Percentiles rank a stretch among this genome's conserved stretches.
These are phyloP conservation scores for Scalopus aquaticus DNA, from an alignment of 2,113 vertebrate species.

Conservation along the genomic window DNA sequence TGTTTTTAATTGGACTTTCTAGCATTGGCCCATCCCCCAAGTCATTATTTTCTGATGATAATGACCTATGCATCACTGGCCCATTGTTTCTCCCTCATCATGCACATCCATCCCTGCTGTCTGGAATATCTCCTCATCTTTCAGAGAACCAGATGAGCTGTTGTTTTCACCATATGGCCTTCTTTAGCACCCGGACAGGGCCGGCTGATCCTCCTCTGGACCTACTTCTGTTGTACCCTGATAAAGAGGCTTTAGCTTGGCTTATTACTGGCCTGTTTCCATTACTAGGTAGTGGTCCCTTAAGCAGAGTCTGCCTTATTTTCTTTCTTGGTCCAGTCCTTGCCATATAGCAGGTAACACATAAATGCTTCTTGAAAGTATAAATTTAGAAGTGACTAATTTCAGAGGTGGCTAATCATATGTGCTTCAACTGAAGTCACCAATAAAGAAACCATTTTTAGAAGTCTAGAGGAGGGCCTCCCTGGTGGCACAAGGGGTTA, in stretches of 20 bases:
- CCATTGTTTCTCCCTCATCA: background rate
- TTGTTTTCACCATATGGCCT: background rate
- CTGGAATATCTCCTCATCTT: background rate
- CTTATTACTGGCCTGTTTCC: background rate
- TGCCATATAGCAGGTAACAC: background rate
- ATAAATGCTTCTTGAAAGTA: background rate
- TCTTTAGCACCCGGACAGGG: background rate
- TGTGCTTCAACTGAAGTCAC: background rate
- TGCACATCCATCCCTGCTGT: background rate
- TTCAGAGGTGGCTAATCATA: background rate
- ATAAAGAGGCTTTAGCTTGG: background rate
- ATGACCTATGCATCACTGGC: background rate
- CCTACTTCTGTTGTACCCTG: background rate
- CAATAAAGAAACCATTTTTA: background rate
- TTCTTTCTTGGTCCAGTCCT: background rate
- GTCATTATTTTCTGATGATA: background rate
- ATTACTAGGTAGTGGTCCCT: background rate
- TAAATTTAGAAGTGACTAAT: conserved; percentile 4
- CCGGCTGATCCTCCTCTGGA: background rate
- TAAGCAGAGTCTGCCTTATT: background rate
- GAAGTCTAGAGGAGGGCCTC: too few relatives aligned
- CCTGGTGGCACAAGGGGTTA: too few relatives aligned
- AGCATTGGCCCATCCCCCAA: too few relatives aligned
- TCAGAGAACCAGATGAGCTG: background rate
- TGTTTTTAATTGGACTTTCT: conserved; percentile 4